phyloP scores from a whole-genome alignment of 2,113 vertebrate species.

The Heterocephalus glaber region DNA sequence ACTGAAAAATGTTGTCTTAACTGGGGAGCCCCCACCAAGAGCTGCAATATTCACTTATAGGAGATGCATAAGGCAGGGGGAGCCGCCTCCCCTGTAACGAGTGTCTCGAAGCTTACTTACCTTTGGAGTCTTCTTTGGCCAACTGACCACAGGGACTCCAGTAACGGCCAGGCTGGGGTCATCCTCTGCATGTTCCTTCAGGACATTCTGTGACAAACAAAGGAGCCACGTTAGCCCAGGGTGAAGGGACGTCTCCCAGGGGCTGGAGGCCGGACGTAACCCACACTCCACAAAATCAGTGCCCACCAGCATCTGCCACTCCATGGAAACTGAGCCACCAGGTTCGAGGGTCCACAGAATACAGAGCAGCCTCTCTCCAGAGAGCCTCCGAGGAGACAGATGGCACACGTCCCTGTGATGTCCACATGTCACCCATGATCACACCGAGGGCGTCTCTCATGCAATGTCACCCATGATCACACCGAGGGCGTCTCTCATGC shows the following conservation, averaged over 20 bases:
- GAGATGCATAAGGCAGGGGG: not conserved
- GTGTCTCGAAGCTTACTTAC: conserved; percentile 81
- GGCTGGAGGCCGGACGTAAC: no score
- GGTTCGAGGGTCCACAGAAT: not conserved
- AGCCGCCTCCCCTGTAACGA: fast-evolving
- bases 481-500: not conserved
- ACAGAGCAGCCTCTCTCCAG: not conserved
- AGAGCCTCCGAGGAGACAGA: not conserved
- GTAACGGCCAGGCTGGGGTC: conserved; percentile 93
- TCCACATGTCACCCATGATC: not conserved
- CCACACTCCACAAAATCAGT: no score
- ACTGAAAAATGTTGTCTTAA: not conserved
- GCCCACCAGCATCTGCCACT: not conserved
- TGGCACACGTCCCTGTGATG: not conserved
- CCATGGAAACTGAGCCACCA: not conserved
- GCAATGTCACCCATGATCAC: not conserved
- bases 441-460: not conserved
- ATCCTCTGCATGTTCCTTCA: conserved; percentile 96
- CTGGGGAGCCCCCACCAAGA: not conserved
- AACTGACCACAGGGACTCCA: conserved; percentile 94
- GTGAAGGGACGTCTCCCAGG: not conserved
- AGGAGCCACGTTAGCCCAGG: conserved; percentile 76
- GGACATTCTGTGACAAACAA: conserved; percentile 88
- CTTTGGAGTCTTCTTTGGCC: conserved; percentile 95
- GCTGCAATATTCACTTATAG: not conserved